A percentile compares a stretch with the other conserved stretches of the same genome.
phyloP scores from a whole-genome alignment of 2,113 vertebrate genomes.

The Trochalopteron elliotii region DNA sequence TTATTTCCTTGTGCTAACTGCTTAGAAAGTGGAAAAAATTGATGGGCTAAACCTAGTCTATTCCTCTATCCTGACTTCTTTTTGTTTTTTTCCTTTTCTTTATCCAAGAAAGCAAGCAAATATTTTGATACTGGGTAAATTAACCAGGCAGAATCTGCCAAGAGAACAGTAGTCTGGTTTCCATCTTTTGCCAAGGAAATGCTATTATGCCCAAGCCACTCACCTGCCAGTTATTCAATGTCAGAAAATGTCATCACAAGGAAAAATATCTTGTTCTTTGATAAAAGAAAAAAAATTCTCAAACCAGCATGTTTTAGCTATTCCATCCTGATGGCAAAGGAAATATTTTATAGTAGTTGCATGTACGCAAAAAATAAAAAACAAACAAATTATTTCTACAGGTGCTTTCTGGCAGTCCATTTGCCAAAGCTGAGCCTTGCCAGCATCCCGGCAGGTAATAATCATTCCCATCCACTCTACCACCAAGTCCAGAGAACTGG shows the following conservation, averaged over 20 bases:
- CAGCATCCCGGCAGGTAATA: not conserved
- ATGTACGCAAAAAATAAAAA: not conserved
- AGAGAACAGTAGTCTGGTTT: not conserved
- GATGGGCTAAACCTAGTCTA: not conserved
- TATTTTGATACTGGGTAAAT: slow-evolving; percentile 17
- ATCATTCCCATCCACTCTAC: not conserved
- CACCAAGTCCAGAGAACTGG: not conserved
- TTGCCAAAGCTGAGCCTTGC: not conserved
- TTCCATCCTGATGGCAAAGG: not conserved
- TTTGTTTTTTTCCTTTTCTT: not conserved
- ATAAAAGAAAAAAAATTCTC: not conserved
- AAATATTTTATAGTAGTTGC: not conserved
- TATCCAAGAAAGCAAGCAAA: not conserved
- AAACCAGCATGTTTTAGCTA: not conserved
- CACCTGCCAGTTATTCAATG: not conserved
- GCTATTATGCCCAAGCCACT: not conserved
- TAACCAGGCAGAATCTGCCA: slow-evolving; percentile 1
- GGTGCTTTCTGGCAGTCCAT: not conserved
- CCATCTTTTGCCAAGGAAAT: not conserved
- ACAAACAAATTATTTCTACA: not conserved
- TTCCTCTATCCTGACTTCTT: not conserved
- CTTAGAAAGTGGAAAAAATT: not conserved
- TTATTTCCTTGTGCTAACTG: slow-evolving; percentile 11
- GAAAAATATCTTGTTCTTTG: not conserved
- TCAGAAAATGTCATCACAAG: not conserved